These are phyloP conservation scores for Dendrolimus pini DNA, from an alignment of 2,888 invertebrate species.

Conservation along the genomic window DNA sequence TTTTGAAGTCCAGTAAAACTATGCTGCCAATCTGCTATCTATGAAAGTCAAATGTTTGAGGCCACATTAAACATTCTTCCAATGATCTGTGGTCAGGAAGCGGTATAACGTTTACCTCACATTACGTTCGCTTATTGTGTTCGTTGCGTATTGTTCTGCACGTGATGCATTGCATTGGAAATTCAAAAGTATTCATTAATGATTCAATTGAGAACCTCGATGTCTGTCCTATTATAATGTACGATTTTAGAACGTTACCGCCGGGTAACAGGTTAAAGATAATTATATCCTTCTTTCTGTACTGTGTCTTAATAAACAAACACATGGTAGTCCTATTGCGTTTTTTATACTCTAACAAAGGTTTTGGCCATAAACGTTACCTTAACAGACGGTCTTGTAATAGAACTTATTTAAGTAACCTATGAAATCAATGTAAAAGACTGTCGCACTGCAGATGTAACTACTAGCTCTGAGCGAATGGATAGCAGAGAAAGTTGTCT, in stretches of 20 bases:
- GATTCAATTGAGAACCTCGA: too few relatives aligned
- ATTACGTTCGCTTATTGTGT: slow-evolving; percentile 58
- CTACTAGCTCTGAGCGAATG: slow-evolving; percentile 29
- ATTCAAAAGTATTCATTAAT: background rate
- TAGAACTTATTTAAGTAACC: background rate
- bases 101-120: slow-evolving; percentile 58
- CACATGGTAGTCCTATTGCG: background rate
- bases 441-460: slow-evolving; percentile 64
- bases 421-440: slow-evolving; percentile 46
- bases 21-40: slow-evolving; percentile 11
- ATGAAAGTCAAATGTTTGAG: slow-evolving; percentile 28
- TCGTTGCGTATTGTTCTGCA: slow-evolving; percentile 48
- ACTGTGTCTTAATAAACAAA: background rate
- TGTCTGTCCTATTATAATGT: too few relatives aligned
- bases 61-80: slow-evolving; percentile 47
- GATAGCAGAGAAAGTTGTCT: slow-evolving; percentile 41
- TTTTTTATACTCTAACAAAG: background rate
- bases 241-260: too few relatives aligned
- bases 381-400: background rate
- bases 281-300: too few relatives aligned
- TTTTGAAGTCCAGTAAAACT: slow-evolving; percentile 9
- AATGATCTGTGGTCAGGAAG: slow-evolving; percentile 46
- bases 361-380: background rate
- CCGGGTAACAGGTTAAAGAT: too few relatives aligned
- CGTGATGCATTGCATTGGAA: slow-evolving; percentile 49